A percentile compares a stretch with the other conserved stretches of the same genome.
Conservation (phyloP, 2,888 invertebrate species). For the Notodromas monacha region DNA sequence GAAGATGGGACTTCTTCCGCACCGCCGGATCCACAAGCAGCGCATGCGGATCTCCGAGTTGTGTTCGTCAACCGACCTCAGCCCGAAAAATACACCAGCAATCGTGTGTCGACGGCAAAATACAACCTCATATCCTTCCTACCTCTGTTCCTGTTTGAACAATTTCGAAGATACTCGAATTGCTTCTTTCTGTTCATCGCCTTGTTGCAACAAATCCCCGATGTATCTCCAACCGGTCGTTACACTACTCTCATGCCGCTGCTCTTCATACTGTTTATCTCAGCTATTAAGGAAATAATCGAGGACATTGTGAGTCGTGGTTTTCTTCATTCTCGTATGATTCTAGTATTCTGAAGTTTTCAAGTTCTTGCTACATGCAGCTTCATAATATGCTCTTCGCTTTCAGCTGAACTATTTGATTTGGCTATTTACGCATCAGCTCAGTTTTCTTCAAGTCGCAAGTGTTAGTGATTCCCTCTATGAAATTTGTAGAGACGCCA, state of each 20-base stretch:
- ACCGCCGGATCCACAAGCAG: slow-evolving; percentile 13
- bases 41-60: slow-evolving; percentile 37
- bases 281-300: slow-evolving; percentile 87
- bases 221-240: slow-evolving; percentile 91
- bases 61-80: slow-evolving; percentile 45
- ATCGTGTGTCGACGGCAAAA: slow-evolving; percentile 87
- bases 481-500: slow-evolving; percentile 69
- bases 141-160: slow-evolving; percentile 93
- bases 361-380: too few relatives aligned
- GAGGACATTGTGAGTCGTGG: slow-evolving; percentile 64
- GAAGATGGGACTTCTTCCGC: slow-evolving; percentile 10
- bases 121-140: slow-evolving; percentile 48
- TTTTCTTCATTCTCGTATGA: too few relatives aligned
- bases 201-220: slow-evolving; percentile 92
- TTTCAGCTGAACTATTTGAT: too few relatives aligned
- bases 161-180: slow-evolving; percentile 95
- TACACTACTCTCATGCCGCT: slow-evolving; percentile 93
- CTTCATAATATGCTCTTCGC: too few relatives aligned
- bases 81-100: slow-evolving; percentile 46
- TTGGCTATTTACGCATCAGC: too few relatives aligned
- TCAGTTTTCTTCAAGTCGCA: too few relatives aligned
- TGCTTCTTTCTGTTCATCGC: slow-evolving; percentile 97
- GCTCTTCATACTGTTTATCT: slow-evolving; percentile 75
- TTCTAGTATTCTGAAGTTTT: too few relatives aligned
- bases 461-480: too few relatives aligned